phyloP scores from a whole-genome alignment of 2,113 vertebrate species.

The Leuciscus idus region DNA sequence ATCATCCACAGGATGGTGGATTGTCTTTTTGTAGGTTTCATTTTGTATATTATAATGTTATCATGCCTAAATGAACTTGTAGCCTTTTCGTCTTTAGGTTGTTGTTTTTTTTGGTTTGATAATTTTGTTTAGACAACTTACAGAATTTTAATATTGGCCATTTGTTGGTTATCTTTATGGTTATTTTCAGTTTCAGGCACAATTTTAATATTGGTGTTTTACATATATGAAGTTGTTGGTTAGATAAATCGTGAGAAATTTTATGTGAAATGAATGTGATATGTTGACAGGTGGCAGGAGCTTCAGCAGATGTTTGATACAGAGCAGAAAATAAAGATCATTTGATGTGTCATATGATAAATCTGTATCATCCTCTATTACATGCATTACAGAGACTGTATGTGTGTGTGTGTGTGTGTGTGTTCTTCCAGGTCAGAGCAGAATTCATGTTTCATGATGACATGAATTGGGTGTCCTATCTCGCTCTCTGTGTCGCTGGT shows the following conservation, averaged over 20 bases:
- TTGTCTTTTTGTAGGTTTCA: too few relatives aligned
- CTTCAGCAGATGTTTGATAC: neutral
- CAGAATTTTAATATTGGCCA: too few relatives aligned
- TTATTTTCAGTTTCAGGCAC: too few relatives aligned
- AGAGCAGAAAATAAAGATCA: neutral
- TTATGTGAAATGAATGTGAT: neutral
- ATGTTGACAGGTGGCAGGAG: conserved; percentile 12
- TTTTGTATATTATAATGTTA: too few relatives aligned
- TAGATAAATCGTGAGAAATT: neutral
- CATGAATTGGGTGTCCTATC: conserved; percentile 32
- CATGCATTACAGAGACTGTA: neutral
- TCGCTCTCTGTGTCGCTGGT: conserved; percentile 50
- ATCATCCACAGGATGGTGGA: too few relatives aligned
- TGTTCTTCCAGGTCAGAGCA: conserved; percentile 40
- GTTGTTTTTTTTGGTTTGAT: too few relatives aligned
- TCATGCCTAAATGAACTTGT: too few relatives aligned
- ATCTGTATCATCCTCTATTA: neutral
- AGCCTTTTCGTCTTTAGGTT: too few relatives aligned
- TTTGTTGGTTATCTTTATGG: too few relatives aligned
- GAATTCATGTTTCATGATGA: conserved; percentile 6
- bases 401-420: neutral
- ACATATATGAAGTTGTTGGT: neutral
- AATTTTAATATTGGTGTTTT: too few relatives aligned
- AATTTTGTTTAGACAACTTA: too few relatives aligned
- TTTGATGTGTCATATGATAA: neutral